Base-by-base conservation (phyloP, 2,888 invertebrate species). In the Acronicta alni region DNA sequence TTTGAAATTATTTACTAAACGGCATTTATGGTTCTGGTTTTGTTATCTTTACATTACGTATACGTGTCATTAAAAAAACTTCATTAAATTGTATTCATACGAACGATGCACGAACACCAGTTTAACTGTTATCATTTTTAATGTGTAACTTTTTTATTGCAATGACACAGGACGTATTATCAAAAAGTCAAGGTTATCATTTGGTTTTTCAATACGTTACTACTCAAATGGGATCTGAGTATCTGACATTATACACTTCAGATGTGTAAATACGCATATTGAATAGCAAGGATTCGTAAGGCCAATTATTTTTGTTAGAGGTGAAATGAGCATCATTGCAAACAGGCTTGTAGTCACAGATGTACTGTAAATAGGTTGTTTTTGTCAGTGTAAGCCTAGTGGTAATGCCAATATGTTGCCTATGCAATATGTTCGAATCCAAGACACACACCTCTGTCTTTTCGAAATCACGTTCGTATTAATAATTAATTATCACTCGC, bases 181-280 rank as follows among this genome's bases (percentile, higher is more conserved):
- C 30, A 53, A 49, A 62, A 66, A 57, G 43, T 55, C 67, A 62
- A 62, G 57, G 74, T 56, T 69, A 62, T 42, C 17, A 17, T 46
- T n/a, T 17, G 47, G 9, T 49, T 55, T 57, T 42, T 32, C 12
- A 41, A 65, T 32, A 54, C 17, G 17, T 26, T 23, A 42, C 9
- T 15, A 16, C 8, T 35, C 35, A 14, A 26, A 49, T 15, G 12
- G 8, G 4, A 20, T 9, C 18, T 38, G n/a, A n/a, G n/a, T n/a
- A n/a, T n/a, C n/a, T n/a, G n/a, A n/a, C 18, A 18, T 35, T 10
- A 44, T 44, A 16, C 15, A 35, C 43, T 37, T 38, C 7, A 39
- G 2, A 10, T 9, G 0, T 20, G 32, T 32, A 30, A 54, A 37
- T 10, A 15, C 7, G 0, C 41, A 14, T 46, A 26, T 26, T 35